These are phyloP conservation scores for Tragelaphus scriptus DNA, from an alignment of 2,113 vertebrate species.

Conservation along the genomic window DNA sequence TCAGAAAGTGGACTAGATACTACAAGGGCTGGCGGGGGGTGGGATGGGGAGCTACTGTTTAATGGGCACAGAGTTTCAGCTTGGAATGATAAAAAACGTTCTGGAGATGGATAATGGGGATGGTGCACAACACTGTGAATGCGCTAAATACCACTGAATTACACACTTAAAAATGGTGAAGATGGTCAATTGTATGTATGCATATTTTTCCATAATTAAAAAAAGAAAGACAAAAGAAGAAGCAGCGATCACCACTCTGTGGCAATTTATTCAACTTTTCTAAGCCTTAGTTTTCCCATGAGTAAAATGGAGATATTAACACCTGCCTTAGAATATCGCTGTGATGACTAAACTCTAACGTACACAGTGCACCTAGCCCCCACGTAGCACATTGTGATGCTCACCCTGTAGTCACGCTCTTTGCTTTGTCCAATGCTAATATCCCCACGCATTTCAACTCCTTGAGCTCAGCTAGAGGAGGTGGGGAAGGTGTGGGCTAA, in stretches of 20 bases:
- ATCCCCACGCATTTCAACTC: background rate
- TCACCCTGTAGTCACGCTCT: background rate
- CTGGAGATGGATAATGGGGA: background rate
- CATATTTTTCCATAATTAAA: background rate
- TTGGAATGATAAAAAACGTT: background rate
- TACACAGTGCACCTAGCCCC: accelerated
- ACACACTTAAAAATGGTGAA: background rate
- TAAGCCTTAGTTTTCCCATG: background rate
- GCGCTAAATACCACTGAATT: background rate
- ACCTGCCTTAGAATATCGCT: background rate
- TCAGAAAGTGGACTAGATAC: background rate
- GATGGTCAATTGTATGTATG: background rate
- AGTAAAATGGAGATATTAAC: background rate
- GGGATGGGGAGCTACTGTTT: background rate
- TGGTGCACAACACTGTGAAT: background rate
- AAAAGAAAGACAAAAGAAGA: background rate
- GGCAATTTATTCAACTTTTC: background rate
- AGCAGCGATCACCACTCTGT: background rate
- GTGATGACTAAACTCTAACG: background rate
- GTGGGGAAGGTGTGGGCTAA: background rate
- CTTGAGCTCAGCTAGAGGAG: background rate
- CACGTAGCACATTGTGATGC: accelerated
- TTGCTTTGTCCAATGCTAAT: background rate
- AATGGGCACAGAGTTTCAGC: background rate
- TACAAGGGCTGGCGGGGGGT: background rate